These are phyloP conservation scores for Neoarius graeffei DNA, from an alignment of 2,113 vertebrate species.

Conservation along the genomic window DNA sequence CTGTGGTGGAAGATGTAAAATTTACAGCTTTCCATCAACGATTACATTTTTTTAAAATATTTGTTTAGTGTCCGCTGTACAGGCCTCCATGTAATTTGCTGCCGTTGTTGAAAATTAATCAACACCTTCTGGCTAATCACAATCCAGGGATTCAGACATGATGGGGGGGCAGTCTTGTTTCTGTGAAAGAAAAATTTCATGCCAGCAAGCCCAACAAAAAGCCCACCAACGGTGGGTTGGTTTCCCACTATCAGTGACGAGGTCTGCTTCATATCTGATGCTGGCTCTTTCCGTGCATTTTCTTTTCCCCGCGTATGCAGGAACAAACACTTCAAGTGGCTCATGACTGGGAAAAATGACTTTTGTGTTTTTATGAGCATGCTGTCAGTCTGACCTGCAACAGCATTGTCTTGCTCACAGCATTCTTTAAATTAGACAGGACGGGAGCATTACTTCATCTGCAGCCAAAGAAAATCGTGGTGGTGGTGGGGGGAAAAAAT, in stretches of 20 bases:
- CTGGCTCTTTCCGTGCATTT: background rate
- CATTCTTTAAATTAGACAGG: constrained; percentile 3
- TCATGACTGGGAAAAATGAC: background rate
- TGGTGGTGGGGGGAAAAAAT: background rate
- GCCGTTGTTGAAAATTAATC: background rate
- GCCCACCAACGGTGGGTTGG: too few species aligned
- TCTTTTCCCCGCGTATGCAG: background rate
- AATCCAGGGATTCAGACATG: background rate
- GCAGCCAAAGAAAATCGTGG: background rate
- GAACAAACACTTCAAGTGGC: constrained; percentile 9
- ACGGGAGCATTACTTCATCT: background rate
- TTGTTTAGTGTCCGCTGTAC: too few species aligned
- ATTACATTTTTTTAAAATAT: background rate
- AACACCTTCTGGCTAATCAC: background rate
- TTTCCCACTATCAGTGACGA: background rate
- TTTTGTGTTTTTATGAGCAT: background rate
- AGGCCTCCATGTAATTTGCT: background rate
- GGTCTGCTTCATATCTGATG: background rate
- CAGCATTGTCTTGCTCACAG: background rate
- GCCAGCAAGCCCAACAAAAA: background rate
- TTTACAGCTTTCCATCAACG: background rate
- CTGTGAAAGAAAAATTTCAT: background rate
- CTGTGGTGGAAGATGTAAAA: background rate
- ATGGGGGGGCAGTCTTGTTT: background rate
- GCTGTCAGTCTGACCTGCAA: constrained; percentile 15